phyloP scores from a whole-genome alignment of 2,113 vertebrate species.

The Azemiops feae region DNA sequence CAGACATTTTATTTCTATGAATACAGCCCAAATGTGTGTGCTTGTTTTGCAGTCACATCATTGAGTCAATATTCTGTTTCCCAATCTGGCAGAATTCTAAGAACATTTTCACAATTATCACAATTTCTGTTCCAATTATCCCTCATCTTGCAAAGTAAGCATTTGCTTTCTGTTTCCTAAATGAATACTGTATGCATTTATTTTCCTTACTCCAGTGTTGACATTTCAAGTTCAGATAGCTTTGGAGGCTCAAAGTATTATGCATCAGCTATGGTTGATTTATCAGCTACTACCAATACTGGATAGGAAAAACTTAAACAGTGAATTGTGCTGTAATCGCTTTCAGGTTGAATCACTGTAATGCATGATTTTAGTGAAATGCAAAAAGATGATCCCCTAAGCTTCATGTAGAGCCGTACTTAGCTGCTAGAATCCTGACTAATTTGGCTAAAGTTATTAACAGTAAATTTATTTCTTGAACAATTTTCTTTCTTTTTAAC shows the following conservation, averaged over 20 bases:
- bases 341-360: not conserved
- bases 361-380: not conserved
- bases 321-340: not conserved
- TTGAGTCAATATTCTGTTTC: not conserved
- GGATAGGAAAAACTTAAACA: not conserved
- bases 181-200: not conserved
- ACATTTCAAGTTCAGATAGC: not conserved
- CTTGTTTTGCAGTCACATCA: not conserved
- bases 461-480: not conserved
- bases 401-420: not conserved
- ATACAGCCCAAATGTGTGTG: not conserved
- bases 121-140: not conserved
- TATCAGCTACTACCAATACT: not conserved
- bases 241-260: not conserved
- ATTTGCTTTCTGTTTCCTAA: not conserved
- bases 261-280: not conserved
- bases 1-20: not conserved
- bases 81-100: not conserved
- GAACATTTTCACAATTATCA: not conserved
- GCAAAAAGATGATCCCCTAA: not conserved
- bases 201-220: not conserved
- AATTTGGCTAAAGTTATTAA: not conserved
- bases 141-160: not conserved
- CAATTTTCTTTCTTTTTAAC: not conserved
- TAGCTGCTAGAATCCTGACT: not conserved